Base-by-base conservation (phyloP, 2,113 vertebrate species). In the Polypterus senegalus region DNA sequence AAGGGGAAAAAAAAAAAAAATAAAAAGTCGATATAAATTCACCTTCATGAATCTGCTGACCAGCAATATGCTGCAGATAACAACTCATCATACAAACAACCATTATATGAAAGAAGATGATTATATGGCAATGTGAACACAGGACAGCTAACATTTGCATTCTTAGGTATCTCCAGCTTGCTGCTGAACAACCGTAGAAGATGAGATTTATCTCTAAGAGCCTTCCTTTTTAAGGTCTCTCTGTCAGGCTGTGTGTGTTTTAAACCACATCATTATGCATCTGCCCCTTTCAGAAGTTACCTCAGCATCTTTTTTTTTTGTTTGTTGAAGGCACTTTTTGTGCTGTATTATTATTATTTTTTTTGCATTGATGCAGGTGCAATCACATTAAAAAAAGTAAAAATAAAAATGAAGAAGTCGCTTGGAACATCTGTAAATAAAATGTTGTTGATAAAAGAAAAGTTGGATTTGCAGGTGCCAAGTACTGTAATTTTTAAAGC, bases 381-480 rank as follows among this genome's bases (percentile, higher is more conserved):
- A 49, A 61, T 63, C 53, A 60, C 54, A 53, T 65, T 64, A 65
- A 56, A 63, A 53, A 56, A 52, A 61, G 61, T 51, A 65, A 65
- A 61, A 65, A 62, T 52, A 52, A 3, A 10, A 52, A 10, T 52
- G 51, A 3, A 52, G 51, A 52, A 52, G 51, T 10, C 10, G 51
- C 10, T 7, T 52, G 51, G 51, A 52, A 52, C 51, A 52, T 52
- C 51, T 52, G 7, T 52, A 52, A 52, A 52, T 3, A 52, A 52
- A 52, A 52, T 52, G 51, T 52, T 7, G 10, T 52, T 52, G 7
- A 10, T 64, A 66, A 67, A 73, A 61, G 54, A 48, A 61, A 55
- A 61, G 67, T 62, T 54, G 59, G 63, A 67, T 59, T 63, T 62
- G 77, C 83, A 84, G 82, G 80, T 82, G 79, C 54, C 43, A 46